phyloP scores from a whole-genome alignment of 2,113 vertebrate genomes.

The Cnemophilus loriae region DNA sequence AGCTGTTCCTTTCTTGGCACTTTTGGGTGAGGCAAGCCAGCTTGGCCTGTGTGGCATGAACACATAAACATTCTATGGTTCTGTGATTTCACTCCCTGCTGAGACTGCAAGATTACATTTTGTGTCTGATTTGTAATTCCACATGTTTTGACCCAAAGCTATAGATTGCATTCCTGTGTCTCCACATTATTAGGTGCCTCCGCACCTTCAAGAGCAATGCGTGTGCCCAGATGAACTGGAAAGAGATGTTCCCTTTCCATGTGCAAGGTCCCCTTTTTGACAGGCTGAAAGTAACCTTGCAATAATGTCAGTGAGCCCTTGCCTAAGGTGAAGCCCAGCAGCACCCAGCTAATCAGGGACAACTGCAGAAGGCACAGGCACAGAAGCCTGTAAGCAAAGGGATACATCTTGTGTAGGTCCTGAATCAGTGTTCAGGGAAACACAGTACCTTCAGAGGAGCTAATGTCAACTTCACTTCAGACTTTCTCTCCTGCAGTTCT shows the following conservation, averaged over 20 bases:
- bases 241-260: not conserved
- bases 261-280: not conserved
- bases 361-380: not conserved
- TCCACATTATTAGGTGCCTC: not conserved
- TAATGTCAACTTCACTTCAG: slow-evolving; percentile 47
- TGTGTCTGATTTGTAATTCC: not conserved
- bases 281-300: not conserved
- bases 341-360: not conserved
- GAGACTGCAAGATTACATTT: not conserved
- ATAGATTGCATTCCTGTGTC: not conserved
- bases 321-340: not conserved
- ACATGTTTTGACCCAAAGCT: not conserved
- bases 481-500: slow-evolving; percentile 67
- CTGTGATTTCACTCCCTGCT: not conserved
- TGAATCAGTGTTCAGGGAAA: not conserved
- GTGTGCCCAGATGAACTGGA: not conserved
- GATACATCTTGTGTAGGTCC: not conserved
- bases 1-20: slow-evolving; percentile 77
- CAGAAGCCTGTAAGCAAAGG: not conserved
- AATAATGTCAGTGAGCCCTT: not conserved
- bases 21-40: slow-evolving; percentile 77
- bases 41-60: slow-evolving; percentile 31
- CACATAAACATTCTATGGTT: not conserved
- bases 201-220: not conserved
- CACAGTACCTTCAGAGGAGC: slow-evolving; percentile 78